Base-by-base conservation (phyloP, 2,113 vertebrate species). In the Butorides virescens region DNA sequence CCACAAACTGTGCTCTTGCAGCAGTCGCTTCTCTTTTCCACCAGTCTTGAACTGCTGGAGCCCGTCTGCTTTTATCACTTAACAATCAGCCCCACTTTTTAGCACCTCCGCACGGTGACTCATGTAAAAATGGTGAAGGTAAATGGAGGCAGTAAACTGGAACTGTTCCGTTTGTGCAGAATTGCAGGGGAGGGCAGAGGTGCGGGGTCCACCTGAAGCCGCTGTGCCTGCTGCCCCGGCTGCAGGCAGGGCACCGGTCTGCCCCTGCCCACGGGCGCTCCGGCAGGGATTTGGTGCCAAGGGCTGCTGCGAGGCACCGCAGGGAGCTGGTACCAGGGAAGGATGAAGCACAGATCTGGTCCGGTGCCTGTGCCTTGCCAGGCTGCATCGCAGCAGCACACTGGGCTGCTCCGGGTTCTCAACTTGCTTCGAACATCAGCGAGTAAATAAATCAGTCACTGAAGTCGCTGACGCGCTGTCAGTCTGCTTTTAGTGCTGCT, bases 251-350 rank as follows among this genome's bases (percentile, higher is more conserved):
- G 37, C 34, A 18, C 32, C 1, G 0, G 8, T 21, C 39, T 62
- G 30, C 7, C 82, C 15, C 0, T 21, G 42, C 32, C 17, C 5
- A 0, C 5, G 18, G 53, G 37, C 20, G 2, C 59, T 52, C 15
- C 12, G 30, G 49, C 5, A 1, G 13, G 23, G 17, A 0, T 25
- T 17, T 0, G 3, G 5, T 4, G 59, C 58, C 1, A 19, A 19
- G 42, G 25, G 39, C 74, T 53, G 37, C 11, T 19, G 42, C 9
- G 10, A 34, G 32, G 7, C 34, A 5, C 13, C 30, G 14, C 26
- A 0, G 56, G 37, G 47, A 49, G 36, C 63, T 21, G 50, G 22
- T 6, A 19, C 13, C 32, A 7, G 62, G n/a, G 13, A 30, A 66
- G 23, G 26, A 5, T 25, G 67, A 58, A 66, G 50, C 23, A 4